A percentile compares a stretch with the other conserved stretches of the same genome.
phyloP scores from a whole-genome alignment of 1,140 invertebrate genomes.

The Magallana gigas region DNA sequence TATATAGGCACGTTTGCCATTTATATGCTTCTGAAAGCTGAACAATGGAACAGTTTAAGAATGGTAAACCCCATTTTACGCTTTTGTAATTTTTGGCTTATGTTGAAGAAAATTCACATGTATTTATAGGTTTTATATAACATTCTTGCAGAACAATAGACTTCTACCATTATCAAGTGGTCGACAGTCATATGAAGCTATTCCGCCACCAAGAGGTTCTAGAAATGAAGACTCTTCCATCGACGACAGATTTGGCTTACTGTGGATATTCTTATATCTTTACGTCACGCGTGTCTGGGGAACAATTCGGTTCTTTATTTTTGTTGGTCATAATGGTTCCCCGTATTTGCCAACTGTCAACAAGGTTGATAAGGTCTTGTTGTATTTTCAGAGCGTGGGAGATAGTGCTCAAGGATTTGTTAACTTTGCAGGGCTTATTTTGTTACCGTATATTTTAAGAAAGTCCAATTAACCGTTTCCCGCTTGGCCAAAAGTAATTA shows the following conservation, averaged over 20 bases:
- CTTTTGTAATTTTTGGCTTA: no score
- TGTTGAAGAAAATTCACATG: no score
- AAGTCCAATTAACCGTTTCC: no score
- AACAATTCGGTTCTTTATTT: constrained; percentile 7
- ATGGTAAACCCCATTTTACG: no score
- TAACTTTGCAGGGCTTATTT: constrained; percentile 7
- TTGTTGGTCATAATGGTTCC: not conserved
- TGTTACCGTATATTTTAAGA: not conserved
- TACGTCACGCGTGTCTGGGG: constrained; percentile 23
- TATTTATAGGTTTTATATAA: no score
- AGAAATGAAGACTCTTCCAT: not conserved
- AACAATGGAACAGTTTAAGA: no score
- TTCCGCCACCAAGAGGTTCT: not conserved
- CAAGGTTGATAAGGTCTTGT: not conserved
- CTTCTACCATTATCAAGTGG: not conserved
- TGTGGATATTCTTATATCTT: constrained; percentile 29
- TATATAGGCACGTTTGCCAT: constrained; percentile 22
- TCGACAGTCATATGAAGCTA: not conserved
- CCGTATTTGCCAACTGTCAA: not conserved
- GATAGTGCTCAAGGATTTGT: constrained; percentile 33
- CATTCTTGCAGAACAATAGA: no score
- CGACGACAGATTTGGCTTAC: not conserved
- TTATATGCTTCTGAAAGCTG: no score
- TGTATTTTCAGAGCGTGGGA: constrained; percentile 37
- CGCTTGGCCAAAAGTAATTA: no score